These are phyloP conservation scores for Dasyornis broadbenti DNA, from an alignment of 2,113 vertebrate species.

Conservation along the genomic window DNA sequence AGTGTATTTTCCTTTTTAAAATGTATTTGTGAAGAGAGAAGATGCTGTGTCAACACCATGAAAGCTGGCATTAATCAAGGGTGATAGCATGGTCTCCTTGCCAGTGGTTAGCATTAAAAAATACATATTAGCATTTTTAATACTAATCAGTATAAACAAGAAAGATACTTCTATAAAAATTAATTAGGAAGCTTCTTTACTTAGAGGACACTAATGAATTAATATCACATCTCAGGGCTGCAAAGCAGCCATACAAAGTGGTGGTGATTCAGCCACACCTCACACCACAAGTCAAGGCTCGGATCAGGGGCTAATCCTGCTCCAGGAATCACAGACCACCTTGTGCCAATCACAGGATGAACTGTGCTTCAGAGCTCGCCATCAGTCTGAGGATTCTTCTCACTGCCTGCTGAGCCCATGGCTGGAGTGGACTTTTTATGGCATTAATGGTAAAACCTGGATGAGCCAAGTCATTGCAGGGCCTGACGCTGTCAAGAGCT, in stretches of 20 bases:
- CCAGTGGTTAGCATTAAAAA: not conserved
- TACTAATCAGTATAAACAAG: slow-evolving; percentile 20
- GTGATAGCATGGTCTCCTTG: not conserved
- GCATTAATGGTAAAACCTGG: not conserved
- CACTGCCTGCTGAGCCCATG: fast-evolving
- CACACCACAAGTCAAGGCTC: not conserved
- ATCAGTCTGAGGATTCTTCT: not conserved
- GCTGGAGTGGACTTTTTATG: fast-evolving
- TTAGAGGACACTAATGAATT: not conserved
- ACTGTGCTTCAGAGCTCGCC: not conserved
- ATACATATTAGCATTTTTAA: slow-evolving; percentile 27
- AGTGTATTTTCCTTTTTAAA: not conserved
- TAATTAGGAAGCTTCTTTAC: slow-evolving; percentile 11
- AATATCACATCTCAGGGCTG: not conserved
- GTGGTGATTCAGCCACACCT: fast-evolving
- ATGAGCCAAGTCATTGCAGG: not conserved
- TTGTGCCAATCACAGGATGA: not conserved
- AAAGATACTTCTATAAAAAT: not conserved
- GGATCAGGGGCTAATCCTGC: not conserved
- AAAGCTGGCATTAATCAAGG: not conserved
- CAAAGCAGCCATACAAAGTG: fast-evolving
- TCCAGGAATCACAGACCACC: not conserved
- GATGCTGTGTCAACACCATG: not conserved
- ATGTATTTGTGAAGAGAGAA: not conserved
- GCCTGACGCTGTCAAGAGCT: fast-evolving